Evolutionary conservation across 35 echinoderm and acorn worm species (phyloP).

Genomic region (Apostichopus californicus): DNA sequence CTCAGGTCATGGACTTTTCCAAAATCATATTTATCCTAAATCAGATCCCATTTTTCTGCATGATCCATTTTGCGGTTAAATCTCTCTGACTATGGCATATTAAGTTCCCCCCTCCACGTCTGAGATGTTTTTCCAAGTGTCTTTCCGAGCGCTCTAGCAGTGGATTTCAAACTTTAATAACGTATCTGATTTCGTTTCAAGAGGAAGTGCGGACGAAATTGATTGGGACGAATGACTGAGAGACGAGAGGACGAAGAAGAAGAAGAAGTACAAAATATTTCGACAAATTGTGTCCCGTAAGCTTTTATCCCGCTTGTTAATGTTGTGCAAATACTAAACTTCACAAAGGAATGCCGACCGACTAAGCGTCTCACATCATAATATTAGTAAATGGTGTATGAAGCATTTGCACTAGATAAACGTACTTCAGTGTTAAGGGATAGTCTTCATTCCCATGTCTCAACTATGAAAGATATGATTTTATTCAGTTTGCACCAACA

Average conservation of each 20-base stretch:
- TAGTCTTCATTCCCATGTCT: no score
- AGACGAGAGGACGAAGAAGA: not conserved
- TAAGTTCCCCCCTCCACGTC: not conserved
- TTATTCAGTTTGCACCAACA: no score
- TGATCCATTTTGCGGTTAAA: slow-evolving; percentile 14
- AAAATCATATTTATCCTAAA: slow-evolving; percentile 3
- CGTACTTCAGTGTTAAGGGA: no score
- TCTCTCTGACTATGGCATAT: not conserved
- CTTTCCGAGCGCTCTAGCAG: not conserved
- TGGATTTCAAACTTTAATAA: not conserved
- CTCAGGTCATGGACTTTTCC: not conserved
- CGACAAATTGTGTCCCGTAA: not conserved
- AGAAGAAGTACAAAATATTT: not conserved
- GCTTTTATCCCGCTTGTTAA: no score
- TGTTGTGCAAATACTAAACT: no score
- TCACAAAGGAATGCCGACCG: no score
- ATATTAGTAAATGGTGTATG: no score
- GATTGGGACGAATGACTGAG: not conserved
- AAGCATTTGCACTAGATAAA: no score
- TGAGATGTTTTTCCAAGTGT: not conserved
- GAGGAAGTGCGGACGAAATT: not conserved
- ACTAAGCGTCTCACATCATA: no score
- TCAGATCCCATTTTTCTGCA: slow-evolving; percentile 13
- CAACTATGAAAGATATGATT: no score
- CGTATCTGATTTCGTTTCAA: not conserved